Evolutionary conservation across 1,140 invertebrate species (phyloP).

Genomic region (Agrilus planipennis): DNA sequence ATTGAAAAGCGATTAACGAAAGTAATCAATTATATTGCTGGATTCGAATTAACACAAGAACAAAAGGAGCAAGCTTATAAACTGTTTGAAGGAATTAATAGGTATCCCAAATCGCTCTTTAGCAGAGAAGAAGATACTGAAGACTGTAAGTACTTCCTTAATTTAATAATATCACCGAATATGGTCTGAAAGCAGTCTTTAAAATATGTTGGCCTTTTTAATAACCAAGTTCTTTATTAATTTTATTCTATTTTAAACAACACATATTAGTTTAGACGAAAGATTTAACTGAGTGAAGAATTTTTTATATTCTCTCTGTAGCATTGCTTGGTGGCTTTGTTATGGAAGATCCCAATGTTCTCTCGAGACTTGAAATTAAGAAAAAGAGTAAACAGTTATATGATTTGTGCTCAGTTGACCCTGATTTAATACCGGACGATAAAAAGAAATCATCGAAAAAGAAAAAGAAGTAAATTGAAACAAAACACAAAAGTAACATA

Average conservation of each 20-base stretch:
- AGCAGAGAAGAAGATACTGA: constrained; percentile 13
- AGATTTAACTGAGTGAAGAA: no score
- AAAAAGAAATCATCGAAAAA: no score
- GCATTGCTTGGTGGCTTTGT: constrained; percentile 23
- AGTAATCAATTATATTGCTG: constrained; percentile 6
- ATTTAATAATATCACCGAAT: neutral
- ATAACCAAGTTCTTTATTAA: constrained; percentile 4
- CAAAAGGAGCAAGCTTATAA: constrained; percentile 17
- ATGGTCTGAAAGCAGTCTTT: neutral
- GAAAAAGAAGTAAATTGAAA: no score
- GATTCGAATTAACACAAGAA: neutral
- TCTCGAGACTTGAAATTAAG: constrained; percentile 26
- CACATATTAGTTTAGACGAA: no score
- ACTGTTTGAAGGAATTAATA: constrained; percentile 17
- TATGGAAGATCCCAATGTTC: constrained; percentile 21
- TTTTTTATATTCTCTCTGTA: no score
- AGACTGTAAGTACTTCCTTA: constrained; percentile 15
- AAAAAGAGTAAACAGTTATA: constrained; percentile 27
- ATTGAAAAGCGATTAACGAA: constrained; percentile 1
- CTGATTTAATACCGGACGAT: neutral
- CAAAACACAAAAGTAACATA: no score
- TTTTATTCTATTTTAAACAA: no score
- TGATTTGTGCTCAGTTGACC: constrained; percentile 1
- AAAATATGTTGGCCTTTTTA: constrained; percentile 5
- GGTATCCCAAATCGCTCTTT: constrained; percentile 8